These are phyloP conservation scores for Pocillopora verrucosa DNA, from an alignment of 64 coral and sea anemone species.

Conservation along the genomic window DNA sequence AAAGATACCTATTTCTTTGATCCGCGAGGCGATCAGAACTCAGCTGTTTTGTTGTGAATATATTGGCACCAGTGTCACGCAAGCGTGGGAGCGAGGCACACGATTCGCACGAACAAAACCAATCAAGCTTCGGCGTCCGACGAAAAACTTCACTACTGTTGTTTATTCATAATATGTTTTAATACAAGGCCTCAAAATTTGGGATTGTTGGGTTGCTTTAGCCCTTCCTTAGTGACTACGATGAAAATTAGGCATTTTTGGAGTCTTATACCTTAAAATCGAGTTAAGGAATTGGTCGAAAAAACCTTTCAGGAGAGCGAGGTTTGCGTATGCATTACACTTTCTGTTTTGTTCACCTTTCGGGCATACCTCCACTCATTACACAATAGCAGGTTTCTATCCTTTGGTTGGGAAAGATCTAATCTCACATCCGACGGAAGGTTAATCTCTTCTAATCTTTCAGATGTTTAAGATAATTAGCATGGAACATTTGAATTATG, in stretches of 20 bases:
- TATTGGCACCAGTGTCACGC: background rate
- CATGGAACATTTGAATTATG: too few relatives aligned
- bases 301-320: background rate
- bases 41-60: constrained; percentile 6
- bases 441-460: background rate
- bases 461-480: background rate
- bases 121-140: background rate
- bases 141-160: background rate
- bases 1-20: background rate
- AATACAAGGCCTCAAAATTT: too few relatives aligned
- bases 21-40: background rate
- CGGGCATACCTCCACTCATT: background rate
- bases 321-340: too few relatives aligned
- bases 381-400: background rate
- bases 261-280: background rate
- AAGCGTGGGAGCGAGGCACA: background rate
- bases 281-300: background rate
- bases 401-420: background rate
- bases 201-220: too few relatives aligned
- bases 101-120: background rate
- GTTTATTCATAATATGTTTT: background rate
- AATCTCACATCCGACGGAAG: background rate
- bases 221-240: too few relatives aligned
- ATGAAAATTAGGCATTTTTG: too few relatives aligned
- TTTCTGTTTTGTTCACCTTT: background rate